Evolutionary conservation across 2,797 vertebrate genomes (phyloP).

Genomic region (Adelosebastes latens): DNA sequence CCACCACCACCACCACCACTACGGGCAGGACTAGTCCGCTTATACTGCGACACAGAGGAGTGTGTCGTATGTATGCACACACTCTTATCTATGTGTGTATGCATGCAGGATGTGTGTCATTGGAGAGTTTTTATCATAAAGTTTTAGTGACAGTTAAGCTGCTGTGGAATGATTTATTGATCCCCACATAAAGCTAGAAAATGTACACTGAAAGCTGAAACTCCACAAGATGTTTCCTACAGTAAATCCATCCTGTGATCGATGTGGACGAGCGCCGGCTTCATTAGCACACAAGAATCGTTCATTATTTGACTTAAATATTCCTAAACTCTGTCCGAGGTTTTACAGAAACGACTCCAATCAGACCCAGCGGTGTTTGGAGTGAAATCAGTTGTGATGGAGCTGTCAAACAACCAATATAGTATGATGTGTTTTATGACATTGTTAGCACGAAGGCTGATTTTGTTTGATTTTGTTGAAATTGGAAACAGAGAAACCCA

Average conservation of each 20-base stretch:
- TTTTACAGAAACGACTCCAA: background rate
- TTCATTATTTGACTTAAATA: background rate
- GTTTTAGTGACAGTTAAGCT: constrained; percentile 7
- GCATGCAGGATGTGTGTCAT: background rate
- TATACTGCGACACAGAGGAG: constrained; percentile 6
- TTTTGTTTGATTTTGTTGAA: background rate
- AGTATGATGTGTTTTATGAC: background rate
- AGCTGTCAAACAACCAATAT: background rate
- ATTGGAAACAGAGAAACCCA: background rate
- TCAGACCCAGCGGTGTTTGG: background rate
- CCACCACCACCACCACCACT: constrained; percentile 37
- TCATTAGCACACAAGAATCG: background rate
- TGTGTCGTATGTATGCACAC: background rate
- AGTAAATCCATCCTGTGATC: background rate
- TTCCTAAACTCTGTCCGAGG: background rate
- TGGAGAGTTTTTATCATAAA: background rate
- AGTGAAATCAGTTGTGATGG: background rate
- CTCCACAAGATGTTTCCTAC: background rate
- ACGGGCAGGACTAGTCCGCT: constrained; percentile 21
- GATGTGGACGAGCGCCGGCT: background rate
- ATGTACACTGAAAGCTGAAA: background rate
- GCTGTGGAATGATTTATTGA: background rate
- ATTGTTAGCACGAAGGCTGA: background rate
- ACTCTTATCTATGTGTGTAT: constrained; percentile 3
- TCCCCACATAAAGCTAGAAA: background rate